A percentile compares a stretch with the other conserved stretches of the same genome.
phyloP scores from a whole-genome alignment of 2,888 invertebrate species.

The Gibbula magus region DNA sequence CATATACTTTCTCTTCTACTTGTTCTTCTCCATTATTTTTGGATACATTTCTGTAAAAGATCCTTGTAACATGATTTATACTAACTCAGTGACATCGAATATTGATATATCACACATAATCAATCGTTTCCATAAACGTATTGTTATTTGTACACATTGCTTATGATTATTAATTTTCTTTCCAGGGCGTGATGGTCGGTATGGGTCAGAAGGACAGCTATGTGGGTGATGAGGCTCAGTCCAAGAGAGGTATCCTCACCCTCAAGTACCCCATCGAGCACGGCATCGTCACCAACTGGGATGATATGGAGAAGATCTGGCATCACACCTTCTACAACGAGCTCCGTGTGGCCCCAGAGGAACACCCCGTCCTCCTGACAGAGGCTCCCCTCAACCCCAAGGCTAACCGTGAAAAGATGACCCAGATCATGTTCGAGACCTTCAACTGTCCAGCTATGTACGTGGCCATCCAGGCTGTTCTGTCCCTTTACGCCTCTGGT shows the following conservation, averaged over 20 bases:
- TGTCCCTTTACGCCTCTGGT: slow-evolving; percentile 93
- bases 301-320: slow-evolving; percentile 73
- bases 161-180: background rate
- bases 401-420: slow-evolving; percentile 97
- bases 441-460: slow-evolving; percentile 88
- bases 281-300: slow-evolving; percentile 72
- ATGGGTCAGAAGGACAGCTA: slow-evolving; percentile 69
- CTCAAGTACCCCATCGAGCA: slow-evolving; percentile 71
- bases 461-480: slow-evolving; percentile 93
- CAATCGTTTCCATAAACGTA: no score
- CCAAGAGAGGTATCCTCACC: slow-evolving; percentile 69
- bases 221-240: slow-evolving; percentile 70
- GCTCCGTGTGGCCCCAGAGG: slow-evolving; percentile 95
- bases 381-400: slow-evolving; percentile 90
- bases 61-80: no score
- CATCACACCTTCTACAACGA: slow-evolving; percentile 73
- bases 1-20: no score
- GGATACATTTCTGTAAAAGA: no score
- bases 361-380: slow-evolving; percentile 92
- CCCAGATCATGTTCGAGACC: slow-evolving; percentile 78
- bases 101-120: no score
- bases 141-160: no score
- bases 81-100: no score
- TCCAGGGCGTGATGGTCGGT: slow-evolving; percentile 49
- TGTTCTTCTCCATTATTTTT: no score